phyloP scores from a whole-genome alignment of 2,888 invertebrate species.

The Acrobasis suavella region DNA sequence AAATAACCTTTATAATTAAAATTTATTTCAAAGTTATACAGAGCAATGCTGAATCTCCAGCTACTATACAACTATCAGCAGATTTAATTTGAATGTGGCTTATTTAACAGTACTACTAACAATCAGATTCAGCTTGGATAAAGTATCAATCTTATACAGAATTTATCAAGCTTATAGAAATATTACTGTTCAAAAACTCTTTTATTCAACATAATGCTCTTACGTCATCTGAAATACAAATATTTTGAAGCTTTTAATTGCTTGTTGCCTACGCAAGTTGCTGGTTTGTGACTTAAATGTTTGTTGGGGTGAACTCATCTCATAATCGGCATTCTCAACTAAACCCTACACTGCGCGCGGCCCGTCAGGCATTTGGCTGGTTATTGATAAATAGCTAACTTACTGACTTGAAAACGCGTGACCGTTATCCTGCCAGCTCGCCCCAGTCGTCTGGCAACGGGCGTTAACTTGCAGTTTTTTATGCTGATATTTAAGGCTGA shows the following conservation, averaged over 20 bases:
- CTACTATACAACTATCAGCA: slow-evolving; percentile 5
- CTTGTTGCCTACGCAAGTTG: too few species aligned
- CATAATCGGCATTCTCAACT: too few species aligned
- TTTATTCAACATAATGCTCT: slow-evolving; percentile 19
- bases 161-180: slow-evolving; percentile 16
- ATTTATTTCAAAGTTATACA: slow-evolving; percentile 13
- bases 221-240: slow-evolving; percentile 16
- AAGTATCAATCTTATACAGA: slow-evolving; percentile 13
- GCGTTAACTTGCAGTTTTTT: too few species aligned
- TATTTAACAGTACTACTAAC: slow-evolving; percentile 15
- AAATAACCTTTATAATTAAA: slow-evolving; percentile 6
- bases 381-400: too few species aligned
- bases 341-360: too few species aligned
- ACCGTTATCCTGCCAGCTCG: too few species aligned
- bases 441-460: too few species aligned
- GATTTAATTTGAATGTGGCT: slow-evolving; percentile 19
- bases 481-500: too few species aligned
- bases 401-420: too few species aligned
- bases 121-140: slow-evolving; percentile 18
- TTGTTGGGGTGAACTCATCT: too few species aligned
- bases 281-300: too few species aligned
- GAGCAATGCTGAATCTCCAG: slow-evolving; percentile 18
- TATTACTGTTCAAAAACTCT: slow-evolving; percentile 18
- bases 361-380: too few species aligned
- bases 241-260: not conserved